Conservation (phyloP, 2,797 vertebrate species). For the Gobio occitaniae region DNA sequence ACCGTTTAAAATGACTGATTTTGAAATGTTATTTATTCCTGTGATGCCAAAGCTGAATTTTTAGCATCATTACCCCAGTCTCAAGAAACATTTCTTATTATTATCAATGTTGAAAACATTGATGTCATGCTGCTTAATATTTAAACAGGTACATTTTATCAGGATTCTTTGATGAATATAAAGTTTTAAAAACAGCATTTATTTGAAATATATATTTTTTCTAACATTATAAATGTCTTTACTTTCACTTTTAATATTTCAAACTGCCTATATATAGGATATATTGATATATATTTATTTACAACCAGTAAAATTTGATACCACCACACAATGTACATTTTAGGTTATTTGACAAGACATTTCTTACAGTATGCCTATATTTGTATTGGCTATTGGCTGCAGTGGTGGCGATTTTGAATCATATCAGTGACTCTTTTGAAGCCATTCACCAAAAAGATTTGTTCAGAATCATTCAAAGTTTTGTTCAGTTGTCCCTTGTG, state of each 20-base stretch:
- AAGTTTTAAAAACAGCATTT: background rate
- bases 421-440: background rate
- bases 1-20: background rate
- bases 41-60: background rate
- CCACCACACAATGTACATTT: background rate
- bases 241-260: background rate
- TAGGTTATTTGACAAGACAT: background rate
- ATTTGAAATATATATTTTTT: background rate
- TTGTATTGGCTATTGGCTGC: background rate
- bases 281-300: background rate
- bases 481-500: background rate
- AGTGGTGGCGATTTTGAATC: background rate
- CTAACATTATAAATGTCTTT: background rate
- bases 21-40: background rate
- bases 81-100: background rate
- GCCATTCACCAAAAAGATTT: background rate
- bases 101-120: too few relatives aligned
- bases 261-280: background rate
- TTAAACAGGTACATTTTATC: background rate
- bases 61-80: background rate
- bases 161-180: background rate
- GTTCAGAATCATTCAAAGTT: background rate
- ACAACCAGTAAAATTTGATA: background rate
- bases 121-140: background rate
- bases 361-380: background rate